These are phyloP conservation scores for Carposina sasakii DNA, from an alignment of 1,140 invertebrate genomes.

Conservation along the genomic window DNA sequence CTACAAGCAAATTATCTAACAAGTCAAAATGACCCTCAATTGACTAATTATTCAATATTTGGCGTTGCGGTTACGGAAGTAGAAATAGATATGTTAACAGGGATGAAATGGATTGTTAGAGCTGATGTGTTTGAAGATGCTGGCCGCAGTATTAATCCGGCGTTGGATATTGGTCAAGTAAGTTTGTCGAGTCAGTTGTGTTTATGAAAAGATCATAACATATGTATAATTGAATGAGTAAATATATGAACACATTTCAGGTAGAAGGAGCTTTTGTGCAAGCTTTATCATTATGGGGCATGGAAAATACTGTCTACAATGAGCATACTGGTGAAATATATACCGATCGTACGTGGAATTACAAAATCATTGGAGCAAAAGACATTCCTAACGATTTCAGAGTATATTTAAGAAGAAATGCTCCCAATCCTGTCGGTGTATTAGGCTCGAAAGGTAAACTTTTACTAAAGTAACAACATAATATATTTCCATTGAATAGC, in stretches of 20 bases:
- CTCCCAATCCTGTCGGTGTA: slow-evolving; percentile 80
- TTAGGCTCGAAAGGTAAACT: slow-evolving; percentile 87
- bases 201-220: not conserved
- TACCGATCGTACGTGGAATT: slow-evolving; percentile 86
- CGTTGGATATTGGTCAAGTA: slow-evolving; percentile 85
- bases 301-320: slow-evolving; percentile 79
- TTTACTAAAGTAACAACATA: too few species aligned
- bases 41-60: slow-evolving; percentile 22
- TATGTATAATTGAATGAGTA: not conserved
- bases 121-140: slow-evolving; percentile 79
- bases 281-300: slow-evolving; percentile 84
- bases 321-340: slow-evolving; percentile 76
- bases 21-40: slow-evolving; percentile 21
- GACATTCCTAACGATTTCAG: slow-evolving; percentile 88
- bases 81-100: slow-evolving; percentile 29
- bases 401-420: slow-evolving; percentile 79
- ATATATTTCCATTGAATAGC: not conserved
- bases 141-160: slow-evolving; percentile 80
- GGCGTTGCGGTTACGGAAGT: slow-evolving; percentile 26
- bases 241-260: slow-evolving; percentile 9
- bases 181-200: not conserved
- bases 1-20: slow-evolving; percentile 27
- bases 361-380: slow-evolving; percentile 83
- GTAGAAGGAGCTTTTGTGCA: slow-evolving; percentile 87
- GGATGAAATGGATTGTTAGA: slow-evolving; percentile 29